Evolutionary conservation across 30 jellyfish, hydroid and myxozoan genomes (phyloP), one percentile per base, ranked within the genome.

Genomic region (Calvadosia cruxmelitensis): DNA sequence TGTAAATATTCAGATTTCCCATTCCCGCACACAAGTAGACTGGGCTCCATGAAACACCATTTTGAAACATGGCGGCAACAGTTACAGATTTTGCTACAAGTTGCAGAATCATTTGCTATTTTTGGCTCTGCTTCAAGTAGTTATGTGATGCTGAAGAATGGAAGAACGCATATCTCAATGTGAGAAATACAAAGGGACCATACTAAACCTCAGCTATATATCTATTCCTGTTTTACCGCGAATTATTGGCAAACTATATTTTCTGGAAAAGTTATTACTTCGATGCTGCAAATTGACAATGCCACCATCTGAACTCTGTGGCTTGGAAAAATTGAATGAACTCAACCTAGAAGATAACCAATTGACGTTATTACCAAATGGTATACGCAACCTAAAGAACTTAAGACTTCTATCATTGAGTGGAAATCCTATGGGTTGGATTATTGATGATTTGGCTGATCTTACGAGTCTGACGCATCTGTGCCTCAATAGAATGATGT

Each of bases 231-330:
- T 89, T 61, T 67, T 89, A 29, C 95, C 98, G 5, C 69, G 66
- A 24, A 82, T 72, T 30, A 27, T 82, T 3, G 69, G 70, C 15
- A 66, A 42, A 49, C 50, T 49, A 63, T 36, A 53, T 1, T 51
- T 30, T 16, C 27, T 78, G 61, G 65, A 61, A 71, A 50, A 23
- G n/a, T 31, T 89, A 33, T 68, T 82, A 23, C 34, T 89, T 28
- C 63, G 70, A 34, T 32, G 70, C 1, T 77, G 95, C 33, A 62
- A 53, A n/a, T 57, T 89, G 32, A 71, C 71, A 15, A 73, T 82
- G 93, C 98, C 98, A 50, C 98, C 98, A 10, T 3, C 64, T 53
- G 95, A 89, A 42, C 68, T 89, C 7, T 67, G 57, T 13, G 28
- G 51, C 52, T 62, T 89, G n/a, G 48, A 62, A 23, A 53, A 74